Conservation (phyloP, 2,888 invertebrate genomes). For the Plusia festucae region DNA sequence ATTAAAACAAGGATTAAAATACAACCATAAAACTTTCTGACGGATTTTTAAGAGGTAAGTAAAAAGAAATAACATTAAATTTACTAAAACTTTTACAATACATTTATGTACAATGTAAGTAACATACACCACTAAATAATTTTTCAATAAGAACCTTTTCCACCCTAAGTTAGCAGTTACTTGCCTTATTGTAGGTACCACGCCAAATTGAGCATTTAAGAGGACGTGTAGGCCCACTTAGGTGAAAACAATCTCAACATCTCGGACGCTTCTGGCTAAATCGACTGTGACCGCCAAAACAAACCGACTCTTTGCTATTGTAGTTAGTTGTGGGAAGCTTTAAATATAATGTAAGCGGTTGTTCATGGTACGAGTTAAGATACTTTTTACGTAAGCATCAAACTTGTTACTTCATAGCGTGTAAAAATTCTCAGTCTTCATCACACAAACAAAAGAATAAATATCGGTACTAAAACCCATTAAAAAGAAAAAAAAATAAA, state of each 20-base stretch:
- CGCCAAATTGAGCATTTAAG: slow-evolving; percentile 73
- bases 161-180: slow-evolving; percentile 53
- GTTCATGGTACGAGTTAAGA: too few species aligned
- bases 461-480: slow-evolving; percentile 18
- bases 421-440: slow-evolving; percentile 2
- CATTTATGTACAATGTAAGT: too few species aligned
- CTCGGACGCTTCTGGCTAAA: slow-evolving; percentile 22
- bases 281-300: slow-evolving; percentile 22
- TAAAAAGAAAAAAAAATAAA: slow-evolving; percentile 23
- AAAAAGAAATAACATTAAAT: too few species aligned
- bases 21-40: too few species aligned
- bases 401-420: neutral
- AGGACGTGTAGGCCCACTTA: slow-evolving; percentile 65
- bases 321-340: too few species aligned
- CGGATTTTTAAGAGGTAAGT: too few species aligned
- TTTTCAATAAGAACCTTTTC: slow-evolving; percentile 34
- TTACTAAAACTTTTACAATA: too few species aligned
- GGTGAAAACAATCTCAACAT: slow-evolving; percentile 60
- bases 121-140: neutral
- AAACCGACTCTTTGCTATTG: slow-evolving; percentile 8
- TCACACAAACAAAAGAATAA: slow-evolving; percentile 5
- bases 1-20: too few species aligned
- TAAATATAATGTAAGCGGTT: too few species aligned
- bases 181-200: slow-evolving; percentile 59
- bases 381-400: neutral